phyloP scores from a whole-genome alignment of 2,888 invertebrate species.

The Lissonota sp. region DNA sequence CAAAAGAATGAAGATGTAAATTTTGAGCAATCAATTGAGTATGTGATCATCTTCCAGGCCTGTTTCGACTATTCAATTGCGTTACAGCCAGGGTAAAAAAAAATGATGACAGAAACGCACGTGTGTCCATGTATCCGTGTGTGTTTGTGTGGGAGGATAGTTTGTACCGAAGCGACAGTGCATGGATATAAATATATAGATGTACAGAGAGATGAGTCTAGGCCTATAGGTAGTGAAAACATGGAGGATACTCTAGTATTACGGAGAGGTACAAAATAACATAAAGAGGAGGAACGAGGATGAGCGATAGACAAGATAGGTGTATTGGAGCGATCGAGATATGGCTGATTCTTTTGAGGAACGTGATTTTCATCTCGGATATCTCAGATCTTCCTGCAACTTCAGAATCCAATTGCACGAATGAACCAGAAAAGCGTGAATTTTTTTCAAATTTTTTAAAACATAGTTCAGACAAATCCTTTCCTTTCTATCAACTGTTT shows the following conservation, averaged over 20 bases:
- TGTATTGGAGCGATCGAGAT: slow-evolving; percentile 1
- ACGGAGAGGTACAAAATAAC: slow-evolving; percentile 58
- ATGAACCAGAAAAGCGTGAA: too few species aligned
- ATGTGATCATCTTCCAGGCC: background rate
- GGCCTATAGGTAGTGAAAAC: slow-evolving; percentile 18
- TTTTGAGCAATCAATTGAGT: too few species aligned
- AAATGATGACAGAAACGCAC: slow-evolving; percentile 71
- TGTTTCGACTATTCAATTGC: slow-evolving; percentile 69
- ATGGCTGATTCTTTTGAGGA: background rate
- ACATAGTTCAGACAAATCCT: too few species aligned
- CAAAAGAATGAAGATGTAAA: too few species aligned
- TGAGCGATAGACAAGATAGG: slow-evolving; percentile 30
- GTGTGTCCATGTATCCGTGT: too few species aligned
- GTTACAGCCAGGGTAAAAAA: slow-evolving; percentile 65
- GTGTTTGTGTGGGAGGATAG: slow-evolving; percentile 64
- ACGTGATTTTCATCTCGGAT: background rate
- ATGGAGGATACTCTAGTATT: slow-evolving; percentile 44
- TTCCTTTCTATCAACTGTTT: too few species aligned
- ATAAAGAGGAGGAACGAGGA: slow-evolving; percentile 44
- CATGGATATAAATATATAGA: background rate
- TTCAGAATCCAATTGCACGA: too few species aligned
- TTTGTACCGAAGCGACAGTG: slow-evolving; percentile 41
- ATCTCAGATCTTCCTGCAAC: too few species aligned
- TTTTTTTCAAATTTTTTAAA: too few species aligned
- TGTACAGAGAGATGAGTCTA: slow-evolving; percentile 18